Base-by-base conservation (phyloP, 1,140 invertebrate genomes). In the Drosophila biarmipes region DNA sequence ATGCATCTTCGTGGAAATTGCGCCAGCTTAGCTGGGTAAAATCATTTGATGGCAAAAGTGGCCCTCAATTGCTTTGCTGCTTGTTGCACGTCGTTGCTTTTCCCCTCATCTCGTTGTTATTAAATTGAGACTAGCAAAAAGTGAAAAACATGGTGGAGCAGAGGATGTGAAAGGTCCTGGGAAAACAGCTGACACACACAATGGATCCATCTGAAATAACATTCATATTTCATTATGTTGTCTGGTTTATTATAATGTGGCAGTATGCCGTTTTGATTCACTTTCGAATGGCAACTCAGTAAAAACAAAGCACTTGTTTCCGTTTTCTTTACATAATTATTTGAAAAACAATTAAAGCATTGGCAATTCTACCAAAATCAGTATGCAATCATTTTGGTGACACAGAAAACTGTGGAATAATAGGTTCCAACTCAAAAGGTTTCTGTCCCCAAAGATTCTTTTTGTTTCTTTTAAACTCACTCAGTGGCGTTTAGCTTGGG, bases 1-100 rank as follows among this genome's bases (percentile, higher is more conserved):
- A 40, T 42, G 37, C 61, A 43, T 75, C 69, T 62, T 55, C 19
- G 81, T 86, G 73, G 57, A 85, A 86, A 87, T 74, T 81, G 78
- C 56, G 48, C 68, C 55, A 37, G 56, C 73, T 80, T 68, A 73
- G 78, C 59, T 73, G 66, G 29, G 52, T 54, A 87, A 87, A 86
- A 87, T 81, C 74, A 81, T 86, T 86, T 86, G 74, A 87, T 81
- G 78, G 75, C 78, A 86, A 81, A 86, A 86, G 74, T 86, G 81
- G 78, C 56, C 74, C 82, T 78, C 81, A 86, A 85, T 86, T 78
- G 82, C 81, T 81, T 85, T 81, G 73, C 73, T 77, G 78, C 78
- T 80, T 74, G 77, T 61, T 79, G 56, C 43, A 66, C 59, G 71
- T 37, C 45, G 51, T 24, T 52, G 38, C 17, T 46, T 7, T 15